Conservation (phyloP, 2,797 vertebrate genomes). For the Propithecus deckenii region DNA sequence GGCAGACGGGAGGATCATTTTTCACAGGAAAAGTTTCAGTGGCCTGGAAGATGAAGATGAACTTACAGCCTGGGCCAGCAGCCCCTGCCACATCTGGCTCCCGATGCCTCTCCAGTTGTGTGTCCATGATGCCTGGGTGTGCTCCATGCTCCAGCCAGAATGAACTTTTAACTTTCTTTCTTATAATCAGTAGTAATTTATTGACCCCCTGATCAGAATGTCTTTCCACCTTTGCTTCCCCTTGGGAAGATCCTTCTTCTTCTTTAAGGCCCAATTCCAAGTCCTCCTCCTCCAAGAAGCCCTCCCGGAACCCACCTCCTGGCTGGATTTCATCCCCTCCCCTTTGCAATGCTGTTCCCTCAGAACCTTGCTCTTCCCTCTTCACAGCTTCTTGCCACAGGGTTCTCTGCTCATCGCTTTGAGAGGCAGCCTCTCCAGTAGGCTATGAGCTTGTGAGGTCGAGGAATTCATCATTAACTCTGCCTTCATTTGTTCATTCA, state of each 20-base stretch:
- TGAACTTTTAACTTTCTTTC: not conserved
- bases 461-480: not conserved
- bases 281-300: not conserved
- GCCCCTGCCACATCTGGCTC: not conserved
- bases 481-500: not conserved
- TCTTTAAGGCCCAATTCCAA: not conserved
- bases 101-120: not conserved
- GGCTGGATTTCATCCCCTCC: not conserved
- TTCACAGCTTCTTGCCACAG: not conserved
- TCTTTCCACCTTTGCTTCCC: not conserved
- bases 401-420: not conserved
- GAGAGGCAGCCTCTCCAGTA: not conserved
- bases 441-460: not conserved
- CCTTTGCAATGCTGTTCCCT: not conserved
- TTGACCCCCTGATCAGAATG: not conserved
- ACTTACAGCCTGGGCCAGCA: not conserved
- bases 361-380: not conserved
- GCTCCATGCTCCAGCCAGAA: not conserved
- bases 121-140: not conserved
- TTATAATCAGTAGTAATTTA: not conserved
- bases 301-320: not conserved
- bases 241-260: not conserved
- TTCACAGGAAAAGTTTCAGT: not conserved
- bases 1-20: not conserved
- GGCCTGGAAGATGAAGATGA: not conserved